These are phyloP conservation scores for Chlorocebus sabaeus DNA, from an alignment of 2,113 vertebrate genomes.

Conservation along the genomic window DNA sequence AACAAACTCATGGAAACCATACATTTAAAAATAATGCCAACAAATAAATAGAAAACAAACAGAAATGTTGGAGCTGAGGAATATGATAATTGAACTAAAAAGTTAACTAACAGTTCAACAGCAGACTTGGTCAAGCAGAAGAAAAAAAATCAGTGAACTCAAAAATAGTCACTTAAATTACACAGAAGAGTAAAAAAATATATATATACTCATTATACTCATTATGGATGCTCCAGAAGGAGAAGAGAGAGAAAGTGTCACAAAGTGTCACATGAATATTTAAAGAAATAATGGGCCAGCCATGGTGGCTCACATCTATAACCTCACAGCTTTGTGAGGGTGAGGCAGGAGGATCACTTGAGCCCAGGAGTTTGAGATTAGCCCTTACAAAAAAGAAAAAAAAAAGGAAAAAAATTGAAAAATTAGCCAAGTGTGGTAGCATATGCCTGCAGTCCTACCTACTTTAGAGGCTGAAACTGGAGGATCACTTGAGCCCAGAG, in stretches of 20 bases:
- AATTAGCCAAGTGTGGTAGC: too few species aligned
- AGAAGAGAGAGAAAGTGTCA: not conserved
- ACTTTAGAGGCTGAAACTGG: too few species aligned
- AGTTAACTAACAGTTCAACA: not conserved
- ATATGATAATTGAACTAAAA: not conserved
- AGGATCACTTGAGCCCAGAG: too few species aligned
- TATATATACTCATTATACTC: too few species aligned
- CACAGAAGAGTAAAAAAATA: not conserved
- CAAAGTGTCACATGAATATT: not conserved
- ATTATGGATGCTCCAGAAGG: not conserved
- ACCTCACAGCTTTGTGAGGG: too few species aligned
- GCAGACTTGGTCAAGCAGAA: not conserved
- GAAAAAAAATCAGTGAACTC: not conserved
- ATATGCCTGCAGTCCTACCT: too few species aligned
- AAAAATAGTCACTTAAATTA: not conserved
- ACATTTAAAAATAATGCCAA: not conserved
- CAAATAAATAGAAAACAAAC: not conserved
- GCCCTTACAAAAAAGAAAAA: too few species aligned
- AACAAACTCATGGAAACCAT: not conserved
- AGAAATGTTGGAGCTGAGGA: not conserved
- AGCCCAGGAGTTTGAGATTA: too few species aligned
- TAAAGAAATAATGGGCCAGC: not conserved
- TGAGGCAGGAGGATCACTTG: too few species aligned
- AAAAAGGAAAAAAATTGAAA: too few species aligned
- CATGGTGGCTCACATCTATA: too few species aligned